These are phyloP conservation scores for Chalcis sispes DNA, from an alignment of 2,888 invertebrate species.

Conservation along the genomic window DNA sequence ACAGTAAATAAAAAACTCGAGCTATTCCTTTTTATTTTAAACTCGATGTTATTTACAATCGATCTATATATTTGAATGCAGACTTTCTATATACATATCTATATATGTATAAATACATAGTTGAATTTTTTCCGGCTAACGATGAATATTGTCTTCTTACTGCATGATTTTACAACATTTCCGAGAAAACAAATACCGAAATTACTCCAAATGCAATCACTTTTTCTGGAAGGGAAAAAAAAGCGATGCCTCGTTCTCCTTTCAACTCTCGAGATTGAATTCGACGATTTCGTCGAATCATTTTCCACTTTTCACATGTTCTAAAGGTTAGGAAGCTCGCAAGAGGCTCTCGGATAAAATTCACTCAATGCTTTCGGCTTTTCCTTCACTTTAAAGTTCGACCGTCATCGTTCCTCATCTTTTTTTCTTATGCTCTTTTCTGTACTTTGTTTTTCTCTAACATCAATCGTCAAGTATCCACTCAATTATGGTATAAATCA, in stretches of 20 bases:
- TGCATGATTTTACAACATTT: slow-evolving; percentile 36
- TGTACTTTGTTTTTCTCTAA: too few species aligned
- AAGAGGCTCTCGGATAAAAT: slow-evolving; percentile 21
- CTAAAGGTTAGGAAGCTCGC: slow-evolving; percentile 24
- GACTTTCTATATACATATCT: too few species aligned
- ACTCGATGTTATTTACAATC: too few species aligned
- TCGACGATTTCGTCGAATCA: slow-evolving; percentile 26
- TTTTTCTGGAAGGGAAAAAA: slow-evolving; percentile 7
- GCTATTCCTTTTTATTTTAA: too few species aligned
- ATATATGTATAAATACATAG: too few species aligned
- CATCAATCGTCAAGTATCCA: not conserved
- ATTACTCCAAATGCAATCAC: too few species aligned
- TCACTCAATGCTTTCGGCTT: slow-evolving; percentile 28
- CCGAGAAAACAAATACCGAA: slow-evolving; percentile 44
- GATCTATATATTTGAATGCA: too few species aligned
- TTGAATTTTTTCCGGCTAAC: too few species aligned
- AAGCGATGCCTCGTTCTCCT: too few species aligned
- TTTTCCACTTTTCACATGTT: not conserved
- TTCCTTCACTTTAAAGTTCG: not conserved
- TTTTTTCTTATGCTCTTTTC: too few species aligned
- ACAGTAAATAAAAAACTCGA: too few species aligned
- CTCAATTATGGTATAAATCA: slow-evolving; percentile 34
- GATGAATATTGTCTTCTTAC: slow-evolving; percentile 54
- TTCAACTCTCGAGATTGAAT: slow-evolving; percentile 49
- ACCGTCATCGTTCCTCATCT: too few species aligned